These are phyloP conservation scores for Morpho helenor DNA, from an alignment of 2,888 invertebrate genomes.

Conservation along the genomic window DNA sequence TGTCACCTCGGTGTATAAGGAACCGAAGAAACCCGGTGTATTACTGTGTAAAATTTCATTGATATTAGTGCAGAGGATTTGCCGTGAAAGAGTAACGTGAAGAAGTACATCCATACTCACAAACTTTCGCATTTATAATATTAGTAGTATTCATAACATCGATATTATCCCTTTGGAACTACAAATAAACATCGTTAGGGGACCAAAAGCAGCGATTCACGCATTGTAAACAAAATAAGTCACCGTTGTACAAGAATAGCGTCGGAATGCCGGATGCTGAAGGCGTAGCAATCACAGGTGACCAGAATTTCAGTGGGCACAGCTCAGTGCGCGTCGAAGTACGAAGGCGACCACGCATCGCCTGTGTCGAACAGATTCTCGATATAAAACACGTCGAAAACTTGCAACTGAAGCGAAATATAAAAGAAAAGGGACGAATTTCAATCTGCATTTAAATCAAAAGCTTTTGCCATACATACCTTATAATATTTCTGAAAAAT, in stretches of 20 bases:
- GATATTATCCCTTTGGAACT: not conserved
- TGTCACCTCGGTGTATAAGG: too few relatives aligned
- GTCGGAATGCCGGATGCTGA: constrained; percentile 75
- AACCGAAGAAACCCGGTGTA: too few relatives aligned
- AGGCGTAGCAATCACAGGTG: constrained; percentile 35
- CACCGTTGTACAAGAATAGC: constrained; percentile 60
- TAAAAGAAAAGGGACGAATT: constrained; percentile 20
- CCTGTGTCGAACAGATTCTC: constrained; percentile 32
- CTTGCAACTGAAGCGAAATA: constrained; percentile 41
- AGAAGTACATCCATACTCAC: too few relatives aligned
- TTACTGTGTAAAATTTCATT: too few relatives aligned
- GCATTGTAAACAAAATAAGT: constrained; percentile 66
- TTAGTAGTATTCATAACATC: not conserved
- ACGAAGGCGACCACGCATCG: constrained; percentile 30
- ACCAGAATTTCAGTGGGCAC: constrained; percentile 25
- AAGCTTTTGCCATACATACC: too few relatives aligned
- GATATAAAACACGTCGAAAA: constrained; percentile 11
- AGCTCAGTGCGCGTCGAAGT: constrained; percentile 37
- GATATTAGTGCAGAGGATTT: too few relatives aligned
- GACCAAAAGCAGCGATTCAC: constrained; percentile 28
- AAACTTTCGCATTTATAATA: too few relatives aligned
- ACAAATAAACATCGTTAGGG: constrained; percentile 24
- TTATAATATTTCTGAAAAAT: too few relatives aligned
- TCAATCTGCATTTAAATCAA: not conserved
- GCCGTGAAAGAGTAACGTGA: too few relatives aligned